Evolutionary conservation across 2,113 vertebrate genomes (phyloP), one percentile per base, ranked within the genome.

Genomic region (Alectura lathami): DNA sequence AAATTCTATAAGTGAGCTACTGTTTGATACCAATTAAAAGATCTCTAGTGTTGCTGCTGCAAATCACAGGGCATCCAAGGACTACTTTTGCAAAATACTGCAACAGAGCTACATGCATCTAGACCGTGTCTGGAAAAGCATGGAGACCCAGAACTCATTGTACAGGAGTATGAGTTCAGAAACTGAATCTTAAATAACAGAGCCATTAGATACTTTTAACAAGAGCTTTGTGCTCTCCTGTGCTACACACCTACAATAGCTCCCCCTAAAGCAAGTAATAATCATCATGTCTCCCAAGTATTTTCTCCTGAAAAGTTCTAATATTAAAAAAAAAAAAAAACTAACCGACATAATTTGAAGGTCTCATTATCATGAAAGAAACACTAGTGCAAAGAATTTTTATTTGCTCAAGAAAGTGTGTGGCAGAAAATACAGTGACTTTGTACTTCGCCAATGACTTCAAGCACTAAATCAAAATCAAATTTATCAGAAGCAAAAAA

Each of bases 1-100:
- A 94, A 91, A 95, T 93, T 93, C 68, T 97, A 67, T 78, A 93
- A 93, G 56, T 70, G 75, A 91, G 63, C 80, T 94, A 89, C 72
- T 90, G 85, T 94, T 72, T 91, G 70, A 85, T 68, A 86, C 43
- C 56, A 89, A 93, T 74, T 85, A 81, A 76, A 85, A 89, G 26
- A 88, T 84, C 63, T 43, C 75, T 88, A 54, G 51, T 85, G 59
- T 70, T 84, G 45, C 75, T 93, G 79, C 59, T 93, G 78, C 86
- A 91, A 95, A 91, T 92, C 72, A 82, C 73, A 91, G 87, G 74
- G 81, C 75, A 57, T 81, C 43, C 36, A 69, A 94, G 86, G 93
- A 94, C 83, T 74, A 47, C 72, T 43, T 85, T 91, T 95, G 83
- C 68, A 89, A 94, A 96, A 94, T 30, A 50, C 26, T 83, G 59